Evolutionary conservation across 2,888 invertebrate species (phyloP), one percentile per base, ranked within the genome.

Genomic region (Bruchidius siliquastri): DNA sequence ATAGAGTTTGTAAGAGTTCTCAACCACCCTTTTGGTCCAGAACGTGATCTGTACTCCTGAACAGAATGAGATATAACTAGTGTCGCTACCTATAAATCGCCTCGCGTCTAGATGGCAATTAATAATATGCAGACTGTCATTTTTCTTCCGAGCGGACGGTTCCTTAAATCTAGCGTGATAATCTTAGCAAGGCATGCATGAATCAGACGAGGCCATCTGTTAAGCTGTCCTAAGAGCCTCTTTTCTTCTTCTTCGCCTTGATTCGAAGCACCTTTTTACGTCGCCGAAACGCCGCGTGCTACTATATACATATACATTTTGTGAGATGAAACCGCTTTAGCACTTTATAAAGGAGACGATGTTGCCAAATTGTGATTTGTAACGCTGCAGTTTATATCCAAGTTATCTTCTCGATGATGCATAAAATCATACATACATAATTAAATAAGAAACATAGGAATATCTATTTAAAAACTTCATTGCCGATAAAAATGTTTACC

Each of bases 121-220:
- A 84, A 84, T 84, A 83, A 83, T 81, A 82, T 80, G 79, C 79
- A 69, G 76, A 78, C 79, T 80, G 82, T 82, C 83, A 83, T 83
- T 84, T 83, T 82, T 83, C 84, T 83, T 81, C 79, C 78, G 74
- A 80, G 79, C 77, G 80, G 84, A 83, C 83, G 82, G 82, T 82
- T 82, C 78, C 80, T 83, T 82, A 84, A 84, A 84, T 84, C 83
- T 83, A 83, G 81, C 83, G 80, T 83, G 83, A 83, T 84, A 83
- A 84, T 84, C 83, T 82, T 78, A 81, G 73, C 74, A 80, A 82
- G 79, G 82, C 82, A 82, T 81, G 83, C 82, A 81, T 81, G 81
- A 79, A 74, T 80, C 79, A 81, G 83, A 83, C 82, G 83, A 49
- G 82, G 80, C 81, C 82, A 83, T 83, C 82, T 82, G 83, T 83